Percentiles rank a stretch among this genome's conserved stretches.
Evolutionary conservation across 2,797 vertebrate species (phyloP).

Genomic region (Lagodon rhomboides): DNA sequence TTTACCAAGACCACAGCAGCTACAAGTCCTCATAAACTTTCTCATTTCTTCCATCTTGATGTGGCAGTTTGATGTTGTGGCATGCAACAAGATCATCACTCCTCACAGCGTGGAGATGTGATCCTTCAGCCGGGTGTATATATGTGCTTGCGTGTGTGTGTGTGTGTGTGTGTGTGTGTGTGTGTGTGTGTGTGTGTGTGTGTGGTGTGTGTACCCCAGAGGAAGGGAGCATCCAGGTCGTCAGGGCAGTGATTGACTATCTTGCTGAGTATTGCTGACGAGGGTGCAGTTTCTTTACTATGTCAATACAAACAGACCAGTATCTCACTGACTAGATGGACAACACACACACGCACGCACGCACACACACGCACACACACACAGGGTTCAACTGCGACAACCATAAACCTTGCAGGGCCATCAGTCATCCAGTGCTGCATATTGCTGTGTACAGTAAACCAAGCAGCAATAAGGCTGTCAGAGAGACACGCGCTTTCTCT

Average conservation of each 20-base stretch:
- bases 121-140: constrained; percentile 2
- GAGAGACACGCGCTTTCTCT: constrained; percentile 57
- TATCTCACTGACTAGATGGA: constrained; percentile 52
- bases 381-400: constrained; percentile 36
- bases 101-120: not conserved
- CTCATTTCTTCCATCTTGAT: constrained; percentile 1
- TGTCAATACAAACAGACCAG: constrained; percentile 72
- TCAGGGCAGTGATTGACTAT: constrained; percentile 70
- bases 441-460: constrained; percentile 62
- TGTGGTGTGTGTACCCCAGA: constrained; percentile 23
- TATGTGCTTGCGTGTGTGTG: constrained; percentile 3
- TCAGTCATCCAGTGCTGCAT: constrained; percentile 68
- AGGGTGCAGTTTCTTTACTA: constrained; percentile 64
- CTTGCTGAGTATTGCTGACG: constrained; percentile 70
- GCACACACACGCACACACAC: constrained; percentile 22
- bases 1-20: not conserved
- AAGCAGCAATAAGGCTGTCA: constrained; percentile 56
- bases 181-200: constrained; percentile 2
- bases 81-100: constrained; percentile 6
- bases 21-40: not conserved
- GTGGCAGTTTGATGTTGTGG: not conserved
- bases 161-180: constrained; percentile 3
- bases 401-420: constrained; percentile 48
- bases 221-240: constrained; percentile 49
- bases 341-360: constrained; percentile 3